Evolutionary conservation across 1,140 invertebrate genomes (phyloP).

Genomic region (Carposina sasakii): DNA sequence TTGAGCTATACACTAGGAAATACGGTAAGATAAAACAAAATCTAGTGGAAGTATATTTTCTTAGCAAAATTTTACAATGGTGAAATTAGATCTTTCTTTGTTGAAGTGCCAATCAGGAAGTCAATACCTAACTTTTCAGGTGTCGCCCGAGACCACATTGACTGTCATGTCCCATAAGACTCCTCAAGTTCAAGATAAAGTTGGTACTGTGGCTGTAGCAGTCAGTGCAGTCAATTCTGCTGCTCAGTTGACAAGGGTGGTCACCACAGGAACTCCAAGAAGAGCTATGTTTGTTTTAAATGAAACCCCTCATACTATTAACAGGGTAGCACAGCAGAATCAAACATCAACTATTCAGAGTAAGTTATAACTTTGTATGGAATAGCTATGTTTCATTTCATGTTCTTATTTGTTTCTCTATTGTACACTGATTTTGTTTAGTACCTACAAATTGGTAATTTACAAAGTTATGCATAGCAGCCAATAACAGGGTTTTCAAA

Average conservation of each 20-base stretch:
- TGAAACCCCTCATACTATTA: slow-evolving; percentile 58
- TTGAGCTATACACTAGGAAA: slow-evolving; percentile 69
- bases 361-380: too few species aligned
- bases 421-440: too few species aligned
- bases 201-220: slow-evolving; percentile 52
- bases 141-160: slow-evolving; percentile 66
- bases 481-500: too few species aligned
- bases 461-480: too few species aligned
- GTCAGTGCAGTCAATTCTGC: slow-evolving; percentile 52
- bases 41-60: too few species aligned
- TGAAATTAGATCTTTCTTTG: neutral
- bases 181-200: slow-evolving; percentile 68
- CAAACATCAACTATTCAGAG: slow-evolving; percentile 66
- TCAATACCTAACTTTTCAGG: slow-evolving; percentile 33
- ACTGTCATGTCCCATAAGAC: slow-evolving; percentile 69
- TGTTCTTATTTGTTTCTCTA: too few species aligned
- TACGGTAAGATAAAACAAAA: too few species aligned
- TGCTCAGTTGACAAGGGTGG: slow-evolving; percentile 57
- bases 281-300: slow-evolving; percentile 69
- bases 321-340: slow-evolving; percentile 64
- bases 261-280: slow-evolving; percentile 51
- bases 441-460: too few species aligned
- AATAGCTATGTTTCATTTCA: too few species aligned
- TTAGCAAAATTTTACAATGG: neutral
- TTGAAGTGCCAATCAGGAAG: slow-evolving; percentile 10